Evolutionary conservation across 2,888 invertebrate species (phyloP), one percentile per base, ranked within the genome.

Genomic region (Fragum sueziense): DNA sequence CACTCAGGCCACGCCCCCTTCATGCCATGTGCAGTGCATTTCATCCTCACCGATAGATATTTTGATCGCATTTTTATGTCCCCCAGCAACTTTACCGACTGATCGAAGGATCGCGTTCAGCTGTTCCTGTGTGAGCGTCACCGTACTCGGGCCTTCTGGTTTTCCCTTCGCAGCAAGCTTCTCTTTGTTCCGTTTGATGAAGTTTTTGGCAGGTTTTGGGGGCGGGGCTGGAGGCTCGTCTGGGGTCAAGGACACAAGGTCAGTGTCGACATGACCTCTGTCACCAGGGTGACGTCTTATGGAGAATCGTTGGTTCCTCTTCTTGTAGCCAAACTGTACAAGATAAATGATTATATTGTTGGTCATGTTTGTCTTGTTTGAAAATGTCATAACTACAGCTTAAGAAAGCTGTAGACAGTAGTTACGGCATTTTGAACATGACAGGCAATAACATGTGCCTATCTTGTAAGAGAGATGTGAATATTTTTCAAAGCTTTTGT

Each of bases 71-170:
- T 88, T 87, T 68, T 89, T 88, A 65, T 82, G 85, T 20, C 89
- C 89, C 22, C 87, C 81, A 7, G 87, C 84, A 52, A 85, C 82
- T 78, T 89, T 90, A 54, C 90, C 90, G 4, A 91, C 88, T 17
- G 91, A 89, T 29, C 85, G 84, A 61, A 91, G 82, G 25, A 91
- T 89, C 7, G 91, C 88, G 71, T 89, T 89, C 47, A 91, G 81
- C 80, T 91, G 91, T 7, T 89, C 90, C 70, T 91, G 90, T 2
- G 91, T 91, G 47, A 91, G 77, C 37, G 90, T 91, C 51, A 91
- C 90, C 14, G 88, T 86, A 47, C 76, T 80, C n/a, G 76, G 75
- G 7, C 72, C 34, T 11, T 85, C 82, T 11, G 62, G 61, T 33
- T 80, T 77, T 22, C 73, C 72, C 11, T 80, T 68, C 20, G 71